These are phyloP conservation scores for Ophioninae sp. DNA, from an alignment of 2,888 invertebrate species.

Conservation along the genomic window DNA sequence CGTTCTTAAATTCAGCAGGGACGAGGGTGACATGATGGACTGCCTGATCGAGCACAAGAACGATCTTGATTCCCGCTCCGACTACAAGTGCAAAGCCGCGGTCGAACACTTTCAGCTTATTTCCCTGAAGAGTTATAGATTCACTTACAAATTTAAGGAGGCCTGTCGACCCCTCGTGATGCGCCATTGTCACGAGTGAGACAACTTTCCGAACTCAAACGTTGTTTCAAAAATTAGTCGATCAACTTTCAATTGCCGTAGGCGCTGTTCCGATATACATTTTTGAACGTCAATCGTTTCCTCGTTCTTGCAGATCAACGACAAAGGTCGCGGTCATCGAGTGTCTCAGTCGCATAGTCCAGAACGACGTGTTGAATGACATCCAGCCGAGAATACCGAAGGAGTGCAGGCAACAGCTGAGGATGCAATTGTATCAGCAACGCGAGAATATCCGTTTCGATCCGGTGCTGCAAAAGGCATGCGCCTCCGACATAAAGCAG, in stretches of 20 bases:
- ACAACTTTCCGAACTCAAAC: background rate
- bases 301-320: constrained; percentile 85
- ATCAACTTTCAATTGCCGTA: background rate
- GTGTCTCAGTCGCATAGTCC: constrained; percentile 94
- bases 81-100: constrained; percentile 93
- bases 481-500: constrained; percentile 89
- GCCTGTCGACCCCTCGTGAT: constrained; percentile 93
- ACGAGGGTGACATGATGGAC: constrained; percentile 95
- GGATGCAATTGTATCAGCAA: constrained; percentile 95
- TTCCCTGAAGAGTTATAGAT: constrained; percentile 95
- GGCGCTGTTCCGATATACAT: background rate
- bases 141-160: constrained; percentile 96
- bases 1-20: constrained; percentile 86
- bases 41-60: constrained; percentile 97
- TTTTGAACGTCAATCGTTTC: background rate
- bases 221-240: background rate
- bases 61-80: constrained; percentile 89
- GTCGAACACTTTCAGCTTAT: constrained; percentile 99
- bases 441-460: constrained; percentile 94
- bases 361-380: constrained; percentile 90
- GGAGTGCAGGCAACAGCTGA: constrained; percentile 94
- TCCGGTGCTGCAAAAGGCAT: constrained; percentile 91
- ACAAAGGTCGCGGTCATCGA: constrained; percentile 91
- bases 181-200: constrained; percentile 82
- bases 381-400: constrained; percentile 91